Conservation (phyloP, 1,140 invertebrate genomes). For the Contarinia nasturtii region DNA sequence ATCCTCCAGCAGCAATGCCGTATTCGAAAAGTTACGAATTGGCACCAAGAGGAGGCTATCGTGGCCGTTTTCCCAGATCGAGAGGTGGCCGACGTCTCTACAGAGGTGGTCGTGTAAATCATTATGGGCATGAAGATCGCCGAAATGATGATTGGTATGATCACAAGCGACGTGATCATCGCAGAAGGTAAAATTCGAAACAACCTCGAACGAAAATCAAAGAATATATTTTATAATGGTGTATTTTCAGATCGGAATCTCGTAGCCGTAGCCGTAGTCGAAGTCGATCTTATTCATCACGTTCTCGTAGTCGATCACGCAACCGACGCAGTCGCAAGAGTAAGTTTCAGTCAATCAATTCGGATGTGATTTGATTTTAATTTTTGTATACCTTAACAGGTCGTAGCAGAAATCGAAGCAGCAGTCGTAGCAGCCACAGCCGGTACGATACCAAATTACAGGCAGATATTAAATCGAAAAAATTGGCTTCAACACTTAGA, state of each 20-base stretch:
- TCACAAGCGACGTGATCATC: neutral
- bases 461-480: constrained; percentile 16
- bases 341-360: constrained; percentile 17
- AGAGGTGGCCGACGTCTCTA: neutral
- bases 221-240: neutral
- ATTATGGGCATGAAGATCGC: neutral
- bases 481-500: constrained; percentile 9
- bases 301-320: constrained; percentile 15
- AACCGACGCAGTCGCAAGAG: constrained; percentile 22
- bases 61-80: neutral
- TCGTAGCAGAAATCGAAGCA: constrained; percentile 11
- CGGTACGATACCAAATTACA: constrained; percentile 15
- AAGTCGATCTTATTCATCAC: constrained; percentile 7
- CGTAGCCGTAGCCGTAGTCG: constrained; percentile 14
- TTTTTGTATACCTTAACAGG: too few species aligned
- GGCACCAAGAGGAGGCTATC: constrained; percentile 11
- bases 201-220: neutral
- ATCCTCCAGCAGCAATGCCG: neutral
- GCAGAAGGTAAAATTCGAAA: neutral
- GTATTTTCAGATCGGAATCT: constrained; percentile 20
- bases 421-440: constrained; percentile 22
- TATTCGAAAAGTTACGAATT: neutral
- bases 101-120: neutral
- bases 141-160: neutral
- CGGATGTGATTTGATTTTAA: too few species aligned